These are phyloP conservation scores for Phortica okadai DNA, from an alignment of 2,888 invertebrate species.

Conservation along the genomic window DNA sequence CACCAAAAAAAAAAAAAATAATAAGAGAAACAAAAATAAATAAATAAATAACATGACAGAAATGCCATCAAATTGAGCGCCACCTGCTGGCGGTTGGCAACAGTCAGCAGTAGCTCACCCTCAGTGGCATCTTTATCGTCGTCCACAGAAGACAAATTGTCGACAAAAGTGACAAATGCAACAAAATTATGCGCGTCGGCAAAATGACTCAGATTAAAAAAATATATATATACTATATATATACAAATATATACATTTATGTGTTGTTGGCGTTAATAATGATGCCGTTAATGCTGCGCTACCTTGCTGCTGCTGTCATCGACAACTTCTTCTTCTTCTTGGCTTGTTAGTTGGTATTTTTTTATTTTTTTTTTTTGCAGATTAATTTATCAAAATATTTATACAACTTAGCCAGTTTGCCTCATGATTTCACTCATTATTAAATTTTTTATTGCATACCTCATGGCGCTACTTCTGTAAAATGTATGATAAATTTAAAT, in stretches of 20 bases:
- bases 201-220: no score
- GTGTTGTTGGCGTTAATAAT: constrained; percentile 7
- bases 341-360: constrained; percentile 23
- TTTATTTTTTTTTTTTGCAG: constrained; percentile 29
- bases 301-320: background rate
- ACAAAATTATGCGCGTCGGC: constrained; percentile 58
- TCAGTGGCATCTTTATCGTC: constrained; percentile 52
- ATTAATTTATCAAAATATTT: constrained; percentile 34
- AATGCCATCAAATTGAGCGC: constrained; percentile 56
- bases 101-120: constrained; percentile 36
- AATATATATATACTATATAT: no score
- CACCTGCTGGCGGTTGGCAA: constrained; percentile 39
- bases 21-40: background rate
- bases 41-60: constrained; percentile 25
- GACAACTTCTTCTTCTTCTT: background rate
- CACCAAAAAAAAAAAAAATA: no score
- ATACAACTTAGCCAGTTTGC: background rate
- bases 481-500: background rate
- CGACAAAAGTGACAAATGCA: constrained; percentile 65
- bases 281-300: constrained; percentile 2
- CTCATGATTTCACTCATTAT: background rate
- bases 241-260: no score
- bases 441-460: background rate
- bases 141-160: constrained; percentile 57
- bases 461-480: background rate